These are phyloP conservation scores for Altica lythri DNA, from an alignment of 2,888 invertebrate genomes.

Conservation along the genomic window DNA sequence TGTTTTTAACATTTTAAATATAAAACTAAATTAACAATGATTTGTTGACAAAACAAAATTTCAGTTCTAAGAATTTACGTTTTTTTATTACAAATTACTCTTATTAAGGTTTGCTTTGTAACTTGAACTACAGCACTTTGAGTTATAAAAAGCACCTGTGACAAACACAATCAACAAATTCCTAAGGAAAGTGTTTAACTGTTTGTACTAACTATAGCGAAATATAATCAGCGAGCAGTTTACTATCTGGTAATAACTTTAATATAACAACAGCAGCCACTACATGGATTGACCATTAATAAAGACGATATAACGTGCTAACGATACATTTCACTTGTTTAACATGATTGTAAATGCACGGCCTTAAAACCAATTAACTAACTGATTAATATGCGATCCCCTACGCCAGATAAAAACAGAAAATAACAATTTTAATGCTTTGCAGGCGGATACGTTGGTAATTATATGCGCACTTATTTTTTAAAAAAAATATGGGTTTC, in stretches of 20 bases:
- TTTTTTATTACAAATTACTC: no score
- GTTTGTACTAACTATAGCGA: no score
- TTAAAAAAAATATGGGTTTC: background rate
- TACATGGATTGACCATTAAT: constrained; percentile 15
- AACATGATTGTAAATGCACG: constrained; percentile 18
- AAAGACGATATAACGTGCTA: constrained; percentile 25
- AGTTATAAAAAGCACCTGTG: no score
- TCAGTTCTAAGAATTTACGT: no score
- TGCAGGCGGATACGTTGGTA: background rate
- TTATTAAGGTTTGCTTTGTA: no score
- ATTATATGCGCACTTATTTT: background rate
- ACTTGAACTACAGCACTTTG: no score
- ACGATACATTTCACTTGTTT: constrained; percentile 26
- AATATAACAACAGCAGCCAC: constrained; percentile 14
- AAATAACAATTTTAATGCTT: constrained; percentile 2
- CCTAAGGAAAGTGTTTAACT: no score
- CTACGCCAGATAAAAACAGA: constrained; percentile 8
- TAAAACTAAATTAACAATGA: no score
- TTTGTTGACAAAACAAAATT: no score
- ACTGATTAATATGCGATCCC: constrained; percentile 26
- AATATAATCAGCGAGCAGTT: constrained; percentile 4
- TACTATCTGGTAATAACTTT: constrained; percentile 20
- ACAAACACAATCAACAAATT: no score
- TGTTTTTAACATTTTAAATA: no score
- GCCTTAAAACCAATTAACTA: constrained; percentile 24